These are phyloP conservation scores for Labeo calbasu DNA, from an alignment of 2,797 vertebrate genomes.

Conservation along the genomic window DNA sequence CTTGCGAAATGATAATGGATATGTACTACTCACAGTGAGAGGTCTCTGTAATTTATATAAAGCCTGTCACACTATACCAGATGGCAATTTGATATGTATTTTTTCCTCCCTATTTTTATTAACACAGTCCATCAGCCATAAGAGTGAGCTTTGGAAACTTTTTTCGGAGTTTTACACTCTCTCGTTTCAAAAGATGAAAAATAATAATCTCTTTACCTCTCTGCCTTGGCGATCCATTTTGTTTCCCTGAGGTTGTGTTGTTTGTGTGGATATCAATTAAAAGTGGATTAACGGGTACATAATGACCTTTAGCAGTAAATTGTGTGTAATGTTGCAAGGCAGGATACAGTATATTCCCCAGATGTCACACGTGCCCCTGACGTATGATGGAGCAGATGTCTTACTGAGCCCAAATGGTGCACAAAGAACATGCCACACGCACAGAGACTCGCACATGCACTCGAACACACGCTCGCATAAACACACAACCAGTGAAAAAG, in stretches of 20 bases:
- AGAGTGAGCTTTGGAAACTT: conserved; percentile 53
- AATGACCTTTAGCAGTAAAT: conserved; percentile 91
- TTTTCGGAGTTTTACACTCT: conserved; percentile 36
- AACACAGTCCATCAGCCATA: conserved; percentile 59
- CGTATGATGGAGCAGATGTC: conserved; percentile 89
- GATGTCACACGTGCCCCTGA: conserved; percentile 87
- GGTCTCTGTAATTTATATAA: conserved; percentile 60
- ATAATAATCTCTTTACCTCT: conserved; percentile 77
- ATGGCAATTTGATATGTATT: conserved; percentile 65
- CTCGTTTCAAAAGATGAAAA: conserved; percentile 75
- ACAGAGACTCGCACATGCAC: conserved; percentile 59
- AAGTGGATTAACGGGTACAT: conserved; percentile 89
- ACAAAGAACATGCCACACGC: conserved; percentile 70
- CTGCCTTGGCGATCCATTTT: conserved; percentile 79
- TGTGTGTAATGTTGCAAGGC: conserved; percentile 89
- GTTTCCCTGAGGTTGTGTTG: conserved; percentile 84
- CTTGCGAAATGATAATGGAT: conserved; percentile 61
- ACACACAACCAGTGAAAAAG: conserved; percentile 22
- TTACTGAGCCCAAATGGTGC: conserved; percentile 84
- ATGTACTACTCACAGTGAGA: conserved; percentile 60
- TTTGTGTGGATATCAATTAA: conserved; percentile 89
- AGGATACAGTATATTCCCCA: conserved; percentile 89
- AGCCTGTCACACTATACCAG: conserved; percentile 63
- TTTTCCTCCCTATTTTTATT: conserved; percentile 62
- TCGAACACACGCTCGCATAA: conserved; percentile 61